These are phyloP conservation scores for Perognathus longimembris DNA, from an alignment of 2,113 vertebrate genomes.

Conservation along the genomic window DNA sequence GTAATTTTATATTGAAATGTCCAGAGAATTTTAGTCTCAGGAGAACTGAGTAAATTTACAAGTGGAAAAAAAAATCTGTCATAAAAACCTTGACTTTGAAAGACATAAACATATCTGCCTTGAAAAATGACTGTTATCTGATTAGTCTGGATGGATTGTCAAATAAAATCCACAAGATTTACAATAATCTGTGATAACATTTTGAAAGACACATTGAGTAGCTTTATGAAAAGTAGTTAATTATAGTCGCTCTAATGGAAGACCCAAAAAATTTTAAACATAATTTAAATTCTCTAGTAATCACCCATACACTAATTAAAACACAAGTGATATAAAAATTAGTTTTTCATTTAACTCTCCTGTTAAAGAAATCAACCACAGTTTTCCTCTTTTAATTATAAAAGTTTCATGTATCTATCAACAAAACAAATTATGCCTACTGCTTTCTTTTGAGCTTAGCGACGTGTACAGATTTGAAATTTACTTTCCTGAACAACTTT, in stretches of 20 bases:
- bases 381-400: slow-evolving; percentile 67
- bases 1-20: neutral
- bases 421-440: slow-evolving; percentile 53
- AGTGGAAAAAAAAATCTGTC: neutral
- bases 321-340: slow-evolving; percentile 70
- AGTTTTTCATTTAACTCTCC: slow-evolving; percentile 63
- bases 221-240: slow-evolving; percentile 56
- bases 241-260: slow-evolving; percentile 64
- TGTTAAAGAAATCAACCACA: slow-evolving; percentile 65
- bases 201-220: slow-evolving; percentile 50
- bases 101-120: neutral
- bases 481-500: neutral
- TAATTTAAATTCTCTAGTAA: slow-evolving; percentile 74
- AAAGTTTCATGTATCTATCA: slow-evolving; percentile 40
- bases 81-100: neutral
- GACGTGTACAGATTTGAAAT: slow-evolving; percentile 54
- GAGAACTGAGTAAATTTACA: neutral
- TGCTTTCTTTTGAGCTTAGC: slow-evolving; percentile 5
- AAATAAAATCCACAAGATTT: slow-evolving; percentile 42
- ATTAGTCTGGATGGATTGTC: neutral
- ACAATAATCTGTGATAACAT: slow-evolving; percentile 52
- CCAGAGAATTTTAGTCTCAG: neutral
- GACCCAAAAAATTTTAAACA: slow-evolving; percentile 30
- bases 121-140: neutral
- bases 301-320: slow-evolving; percentile 77